Percentiles rank a stretch among this genome's conserved stretches.
These are phyloP conservation scores for Apotomis turbidana DNA, from an alignment of 2,888 invertebrate genomes.

Conservation along the genomic window DNA sequence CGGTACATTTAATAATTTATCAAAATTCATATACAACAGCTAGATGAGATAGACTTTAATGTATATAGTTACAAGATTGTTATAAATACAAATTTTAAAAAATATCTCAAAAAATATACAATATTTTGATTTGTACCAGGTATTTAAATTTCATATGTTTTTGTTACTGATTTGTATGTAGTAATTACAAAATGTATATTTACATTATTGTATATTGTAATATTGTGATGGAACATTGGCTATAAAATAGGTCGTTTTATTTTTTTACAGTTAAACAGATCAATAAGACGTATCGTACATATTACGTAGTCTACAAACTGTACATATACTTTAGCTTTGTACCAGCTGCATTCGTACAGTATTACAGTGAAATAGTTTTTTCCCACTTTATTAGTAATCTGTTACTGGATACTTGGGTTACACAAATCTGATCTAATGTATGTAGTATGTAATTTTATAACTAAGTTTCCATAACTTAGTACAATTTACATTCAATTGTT, in stretches of 20 bases:
- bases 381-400: too few relatives aligned
- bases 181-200: not conserved
- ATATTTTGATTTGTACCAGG: not conserved
- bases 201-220: not conserved
- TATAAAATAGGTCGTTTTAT: not conserved
- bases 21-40: constrained; percentile 13
- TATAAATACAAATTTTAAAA: not conserved
- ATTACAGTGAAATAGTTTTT: too few relatives aligned
- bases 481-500: too few relatives aligned
- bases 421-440: too few relatives aligned
- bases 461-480: too few relatives aligned
- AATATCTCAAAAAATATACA: constrained; percentile 13
- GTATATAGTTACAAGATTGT: not conserved
- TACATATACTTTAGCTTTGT: not conserved
- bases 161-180: not conserved
- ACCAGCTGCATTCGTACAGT: too few relatives aligned
- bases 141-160: not conserved
- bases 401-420: too few relatives aligned
- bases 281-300: constrained; percentile 1
- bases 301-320: not conserved
- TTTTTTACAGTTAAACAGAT: not conserved
- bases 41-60: constrained; percentile 2
- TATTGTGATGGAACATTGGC: not conserved
- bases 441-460: too few relatives aligned
- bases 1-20: constrained; percentile 25